Evolutionary conservation across 2,797 vertebrate species (phyloP).

Genomic region (Pelochelys cantorii): DNA sequence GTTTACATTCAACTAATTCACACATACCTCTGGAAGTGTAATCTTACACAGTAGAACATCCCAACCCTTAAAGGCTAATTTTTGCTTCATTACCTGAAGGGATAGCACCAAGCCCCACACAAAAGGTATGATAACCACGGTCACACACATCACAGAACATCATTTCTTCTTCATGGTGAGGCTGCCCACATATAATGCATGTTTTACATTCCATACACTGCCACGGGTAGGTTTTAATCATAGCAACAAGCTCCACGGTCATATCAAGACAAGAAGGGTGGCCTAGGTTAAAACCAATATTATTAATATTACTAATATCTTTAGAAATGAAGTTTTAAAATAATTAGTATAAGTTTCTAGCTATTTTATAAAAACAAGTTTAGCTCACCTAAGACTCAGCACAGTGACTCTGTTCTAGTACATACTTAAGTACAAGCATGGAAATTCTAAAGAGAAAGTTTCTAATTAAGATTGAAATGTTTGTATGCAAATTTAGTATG

Average conservation of each 20-base stretch:
- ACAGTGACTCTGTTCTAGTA: accelerated
- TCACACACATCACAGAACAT: slow-evolving; percentile 99
- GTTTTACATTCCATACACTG: slow-evolving; percentile 99
- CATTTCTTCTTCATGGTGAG: slow-evolving; percentile 99
- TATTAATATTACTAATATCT: slow-evolving; percentile 70
- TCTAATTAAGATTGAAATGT: not conserved
- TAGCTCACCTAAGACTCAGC: slow-evolving; percentile 18
- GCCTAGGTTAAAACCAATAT: slow-evolving; percentile 86
- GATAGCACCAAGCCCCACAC: slow-evolving; percentile 95
- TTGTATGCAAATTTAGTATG: not conserved
- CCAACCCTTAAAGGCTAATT: slow-evolving; percentile 1
- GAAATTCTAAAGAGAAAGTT: not conserved
- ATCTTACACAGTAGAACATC: not conserved
- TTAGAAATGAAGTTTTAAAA: slow-evolving; percentile 42
- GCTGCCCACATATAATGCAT: slow-evolving; percentile 95
- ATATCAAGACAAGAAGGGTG: slow-evolving; percentile 98
- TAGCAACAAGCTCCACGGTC: slow-evolving; percentile 89
- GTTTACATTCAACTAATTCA: not conserved
- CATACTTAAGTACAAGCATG: not conserved
- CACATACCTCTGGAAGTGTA: not conserved
- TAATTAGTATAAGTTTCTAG: not conserved
- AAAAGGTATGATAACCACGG: slow-evolving; percentile 98
- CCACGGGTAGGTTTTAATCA: slow-evolving; percentile 98
- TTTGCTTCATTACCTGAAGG: slow-evolving; percentile 89
- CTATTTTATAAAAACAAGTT: slow-evolving; percentile 1